Evolutionary conservation across 2,113 vertebrate species (phyloP), one percentile per base, ranked within the genome.

Genomic region (Nothoprocta pentlandii): DNA sequence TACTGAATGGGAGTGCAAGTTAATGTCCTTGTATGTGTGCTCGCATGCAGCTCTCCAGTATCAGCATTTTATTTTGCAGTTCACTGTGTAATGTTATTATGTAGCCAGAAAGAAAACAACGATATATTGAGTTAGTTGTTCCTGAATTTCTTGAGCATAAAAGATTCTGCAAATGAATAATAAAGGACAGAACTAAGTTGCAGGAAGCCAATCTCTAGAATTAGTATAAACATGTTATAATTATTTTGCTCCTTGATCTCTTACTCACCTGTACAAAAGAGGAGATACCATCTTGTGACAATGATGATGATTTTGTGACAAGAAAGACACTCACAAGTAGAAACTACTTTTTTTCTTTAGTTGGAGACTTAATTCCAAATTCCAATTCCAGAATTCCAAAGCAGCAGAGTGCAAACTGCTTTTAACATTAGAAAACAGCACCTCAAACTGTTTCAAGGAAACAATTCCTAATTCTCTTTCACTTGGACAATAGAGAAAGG

Each of bases 71-170:
- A 7, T 54, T 80, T 67, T 71, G 74, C 46, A 56, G n/a, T 26
- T n/a, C 20, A 41, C 0, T 30, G 5, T 15, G 14, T 4, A 30
- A 59, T 0, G 63, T 39, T 75, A 78, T 44, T 34, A 28, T 9
- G 30, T 1, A 4, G 42, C 19, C 12, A 80, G 16, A 69, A 51
- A 78, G 23, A 59, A 69, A 67, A 34, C 4, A 17, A 56, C 32
- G 71, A 10, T 74, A 16, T 9, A 49, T 16, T 2, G 3, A 88
- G n/a, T 58, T 28, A 90, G 53, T 20, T 83, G 80, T 10, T 16
- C n/a, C 30, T 16, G n/a, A 53, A 16, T 32, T 78, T 30, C 46
- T 36, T 62, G 23, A 84, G n/a, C n/a, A 42, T 30, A 79, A 53
- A 36, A 69, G 49, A 71, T 64, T 83, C 74, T 44, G 16, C 32